phyloP scores from a whole-genome alignment of 2,888 invertebrate species.

The Polietes domitor region DNA sequence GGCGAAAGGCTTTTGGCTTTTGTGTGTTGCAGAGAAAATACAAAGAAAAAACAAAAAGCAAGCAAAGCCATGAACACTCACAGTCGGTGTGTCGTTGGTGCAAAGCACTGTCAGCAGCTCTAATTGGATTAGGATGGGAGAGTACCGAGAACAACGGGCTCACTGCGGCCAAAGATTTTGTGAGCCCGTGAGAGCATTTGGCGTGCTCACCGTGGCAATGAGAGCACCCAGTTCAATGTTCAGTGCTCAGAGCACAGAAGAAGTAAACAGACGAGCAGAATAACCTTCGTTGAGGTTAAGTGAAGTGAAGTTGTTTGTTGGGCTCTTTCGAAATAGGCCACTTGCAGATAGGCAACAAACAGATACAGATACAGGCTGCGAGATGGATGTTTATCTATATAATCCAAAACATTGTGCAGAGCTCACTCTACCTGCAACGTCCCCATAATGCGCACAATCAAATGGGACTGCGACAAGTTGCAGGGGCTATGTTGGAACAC shows the following conservation, averaged over 20 bases:
- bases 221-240: no score
- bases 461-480: slow-evolving; percentile 62
- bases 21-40: background rate
- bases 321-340: slow-evolving; percentile 53
- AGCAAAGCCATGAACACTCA: background rate
- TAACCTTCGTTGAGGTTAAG: slow-evolving; percentile 71
- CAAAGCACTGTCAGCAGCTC: slow-evolving; percentile 53
- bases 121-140: slow-evolving; percentile 70
- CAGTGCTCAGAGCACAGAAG: background rate
- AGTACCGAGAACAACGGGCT: slow-evolving; percentile 46
- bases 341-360: slow-evolving; percentile 46
- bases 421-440: slow-evolving; percentile 27
- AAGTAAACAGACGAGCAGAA: slow-evolving; percentile 41
- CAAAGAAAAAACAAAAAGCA: background rate
- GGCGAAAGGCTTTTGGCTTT: slow-evolving; percentile 42
- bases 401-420: slow-evolving; percentile 28
- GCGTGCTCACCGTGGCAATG: background rate
- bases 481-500: slow-evolving; percentile 57
- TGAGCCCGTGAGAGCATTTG: slow-evolving; percentile 14
- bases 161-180: slow-evolving; percentile 51
- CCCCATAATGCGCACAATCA: slow-evolving; percentile 61
- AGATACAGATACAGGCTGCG: slow-evolving; percentile 35
- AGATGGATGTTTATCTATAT: slow-evolving; percentile 39
- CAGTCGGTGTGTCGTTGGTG: background rate
- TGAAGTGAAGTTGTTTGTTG: slow-evolving; percentile 45